A percentile compares a stretch with the other conserved stretches of the same genome.
These are phyloP conservation scores for Cavia porcellus DNA, from an alignment of 2,113 vertebrate genomes.

Conservation along the genomic window DNA sequence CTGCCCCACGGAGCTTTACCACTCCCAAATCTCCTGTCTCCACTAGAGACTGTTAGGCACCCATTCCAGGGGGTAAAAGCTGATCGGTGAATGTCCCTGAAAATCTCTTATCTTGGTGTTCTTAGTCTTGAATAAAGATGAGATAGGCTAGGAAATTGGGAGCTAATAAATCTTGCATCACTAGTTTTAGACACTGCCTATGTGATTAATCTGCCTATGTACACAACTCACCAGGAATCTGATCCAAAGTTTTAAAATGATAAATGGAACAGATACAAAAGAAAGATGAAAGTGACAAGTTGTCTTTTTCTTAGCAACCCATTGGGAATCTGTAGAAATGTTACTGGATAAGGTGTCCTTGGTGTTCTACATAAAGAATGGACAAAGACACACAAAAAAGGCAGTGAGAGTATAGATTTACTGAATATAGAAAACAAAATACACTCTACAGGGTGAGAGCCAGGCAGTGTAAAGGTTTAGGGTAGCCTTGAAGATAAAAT, in stretches of 20 bases:
- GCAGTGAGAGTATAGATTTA: neutral
- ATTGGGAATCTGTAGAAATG: neutral
- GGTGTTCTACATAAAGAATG: neutral
- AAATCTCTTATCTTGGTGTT: neutral
- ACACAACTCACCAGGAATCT: neutral
- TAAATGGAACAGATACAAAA: neutral
- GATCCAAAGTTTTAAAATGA: neutral
- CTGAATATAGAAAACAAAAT: neutral
- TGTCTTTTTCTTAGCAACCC: neutral
- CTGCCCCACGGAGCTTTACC: neutral
- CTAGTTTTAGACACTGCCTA: neutral
- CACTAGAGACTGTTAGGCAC: neutral
- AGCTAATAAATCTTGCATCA: neutral
- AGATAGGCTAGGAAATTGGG: neutral
- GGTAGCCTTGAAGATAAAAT: neutral
- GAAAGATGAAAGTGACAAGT: neutral
- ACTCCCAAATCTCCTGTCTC: neutral
- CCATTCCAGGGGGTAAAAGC: neutral
- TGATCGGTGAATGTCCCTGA: neutral
- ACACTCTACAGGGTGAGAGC: neutral
- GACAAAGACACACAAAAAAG: neutral
- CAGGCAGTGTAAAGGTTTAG: neutral
- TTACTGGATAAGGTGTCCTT: neutral
- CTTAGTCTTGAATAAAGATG: neutral
- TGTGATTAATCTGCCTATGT: neutral